phyloP scores from a whole-genome alignment of 1,140 invertebrate genomes.

The Drosophila teissieri region DNA sequence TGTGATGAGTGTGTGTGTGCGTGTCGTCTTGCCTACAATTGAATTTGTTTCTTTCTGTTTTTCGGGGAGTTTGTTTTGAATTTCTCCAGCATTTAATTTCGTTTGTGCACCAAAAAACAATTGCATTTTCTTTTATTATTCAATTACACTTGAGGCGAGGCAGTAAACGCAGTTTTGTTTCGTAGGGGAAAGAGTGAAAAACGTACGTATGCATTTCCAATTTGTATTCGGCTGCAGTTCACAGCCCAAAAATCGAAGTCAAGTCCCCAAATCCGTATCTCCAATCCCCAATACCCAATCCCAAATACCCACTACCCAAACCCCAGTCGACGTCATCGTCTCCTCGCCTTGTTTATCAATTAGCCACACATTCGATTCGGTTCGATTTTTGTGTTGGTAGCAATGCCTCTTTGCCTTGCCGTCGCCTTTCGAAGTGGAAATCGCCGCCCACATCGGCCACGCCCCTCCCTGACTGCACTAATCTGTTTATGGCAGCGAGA shows the following conservation, averaged over 20 bases:
- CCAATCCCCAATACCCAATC: conserved; percentile 3
- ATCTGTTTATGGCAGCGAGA: conserved; percentile 73
- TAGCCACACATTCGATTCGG: conserved; percentile 62
- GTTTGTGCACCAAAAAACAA: conserved; percentile 53
- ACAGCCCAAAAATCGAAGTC: conserved; percentile 9
- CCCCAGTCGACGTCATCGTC: conserved; percentile 15
- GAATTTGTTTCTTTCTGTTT: conserved; percentile 29
- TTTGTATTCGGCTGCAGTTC: conserved; percentile 40
- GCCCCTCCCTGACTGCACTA: conserved; percentile 38
- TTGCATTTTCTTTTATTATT: conserved; percentile 74
- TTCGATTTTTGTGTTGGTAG: conserved; percentile 31
- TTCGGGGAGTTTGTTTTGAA: conserved; percentile 53
- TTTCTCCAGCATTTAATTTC: conserved; percentile 49
- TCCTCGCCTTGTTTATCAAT: conserved; percentile 75
- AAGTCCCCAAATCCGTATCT: conserved; percentile 15
- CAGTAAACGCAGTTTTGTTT: conserved; percentile 17
- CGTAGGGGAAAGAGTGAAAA: conserved; percentile 9
- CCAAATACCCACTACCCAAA: neutral
- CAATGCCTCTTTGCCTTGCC: conserved; percentile 58
- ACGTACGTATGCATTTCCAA: conserved; percentile 25
- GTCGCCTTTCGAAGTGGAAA: conserved; percentile 5
- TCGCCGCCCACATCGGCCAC: conserved; percentile 7
- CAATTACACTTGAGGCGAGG: conserved; percentile 58
- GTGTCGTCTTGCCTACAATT: conserved; percentile 31
- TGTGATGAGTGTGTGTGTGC: conserved; percentile 37